phyloP scores from a whole-genome alignment of 2,888 invertebrate genomes.

The Zhuqinia jingwanae region DNA sequence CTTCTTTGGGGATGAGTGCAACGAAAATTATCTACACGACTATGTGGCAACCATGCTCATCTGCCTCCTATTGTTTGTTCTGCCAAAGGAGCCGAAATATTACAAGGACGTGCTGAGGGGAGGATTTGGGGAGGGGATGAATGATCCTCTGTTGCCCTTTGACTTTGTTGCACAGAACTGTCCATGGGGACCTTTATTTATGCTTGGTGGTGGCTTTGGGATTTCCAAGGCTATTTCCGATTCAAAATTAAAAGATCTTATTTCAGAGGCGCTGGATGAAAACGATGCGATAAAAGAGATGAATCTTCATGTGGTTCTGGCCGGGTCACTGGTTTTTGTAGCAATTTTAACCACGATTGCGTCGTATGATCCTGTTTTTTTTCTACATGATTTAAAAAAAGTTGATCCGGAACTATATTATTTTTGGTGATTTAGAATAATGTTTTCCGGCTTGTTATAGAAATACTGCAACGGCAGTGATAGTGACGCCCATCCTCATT shows the following conservation, averaged over 20 bases:
- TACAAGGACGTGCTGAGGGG: constrained; percentile 73
- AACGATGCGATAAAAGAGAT: constrained; percentile 82
- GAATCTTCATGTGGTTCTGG: constrained; percentile 65
- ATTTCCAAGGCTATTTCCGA: constrained; percentile 91
- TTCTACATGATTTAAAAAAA: too few species aligned
- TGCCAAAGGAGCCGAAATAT: constrained; percentile 75
- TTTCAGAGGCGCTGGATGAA: background rate
- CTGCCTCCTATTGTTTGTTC: constrained; percentile 69
- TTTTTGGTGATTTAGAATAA: too few species aligned
- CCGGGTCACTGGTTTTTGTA: constrained; percentile 88
- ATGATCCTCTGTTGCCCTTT: constrained; percentile 76
- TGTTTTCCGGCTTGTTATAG: too few species aligned
- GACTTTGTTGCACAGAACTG: constrained; percentile 36
- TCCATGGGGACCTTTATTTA: constrained; percentile 68
- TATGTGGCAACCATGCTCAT: constrained; percentile 73
- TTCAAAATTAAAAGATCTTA: constrained; percentile 86
- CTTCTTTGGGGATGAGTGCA: constrained; percentile 54
- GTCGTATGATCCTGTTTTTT: constrained; percentile 82
- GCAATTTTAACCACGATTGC: constrained; percentile 93
- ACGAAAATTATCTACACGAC: constrained; percentile 70
- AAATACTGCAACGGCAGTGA: constrained; percentile 71
- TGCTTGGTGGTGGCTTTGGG: constrained; percentile 91
- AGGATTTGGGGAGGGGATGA: constrained; percentile 73
- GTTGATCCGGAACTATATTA: too few species aligned
- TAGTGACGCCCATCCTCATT: constrained; percentile 71